A percentile compares a stretch with the other conserved stretches of the same genome.
Conservation (phyloP, 2,888 invertebrate genomes). For the Lumbricus terrestris region DNA sequence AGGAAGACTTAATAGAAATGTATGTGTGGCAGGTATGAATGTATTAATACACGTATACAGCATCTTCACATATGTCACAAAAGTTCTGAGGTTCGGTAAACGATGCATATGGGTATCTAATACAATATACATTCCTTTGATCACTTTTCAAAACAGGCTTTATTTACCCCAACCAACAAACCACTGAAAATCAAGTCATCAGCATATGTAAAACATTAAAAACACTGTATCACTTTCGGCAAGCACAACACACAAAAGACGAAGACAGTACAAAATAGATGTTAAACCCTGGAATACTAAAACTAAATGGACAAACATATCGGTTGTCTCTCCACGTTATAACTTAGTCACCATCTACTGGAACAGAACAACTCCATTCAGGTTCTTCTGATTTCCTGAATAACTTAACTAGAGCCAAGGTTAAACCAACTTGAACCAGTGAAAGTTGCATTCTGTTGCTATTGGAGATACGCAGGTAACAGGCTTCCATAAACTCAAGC, state of each 20-base stretch:
- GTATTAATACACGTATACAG: too few species aligned
- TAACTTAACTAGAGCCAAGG: not conserved
- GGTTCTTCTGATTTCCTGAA: not conserved
- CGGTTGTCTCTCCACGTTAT: too few species aligned
- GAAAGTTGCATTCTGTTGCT: not conserved
- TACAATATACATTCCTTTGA: not conserved
- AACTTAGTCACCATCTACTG: too few species aligned
- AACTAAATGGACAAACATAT: not conserved
- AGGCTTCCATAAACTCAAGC: too few species aligned
- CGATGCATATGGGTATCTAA: not conserved
- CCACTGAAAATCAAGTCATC: not conserved
- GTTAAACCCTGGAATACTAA: not conserved
- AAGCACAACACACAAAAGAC: not conserved
- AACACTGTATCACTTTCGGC: not conserved
- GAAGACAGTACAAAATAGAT: not conserved
- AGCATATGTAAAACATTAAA: not conserved
- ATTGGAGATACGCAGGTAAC: too few species aligned
- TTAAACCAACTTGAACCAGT: not conserved
- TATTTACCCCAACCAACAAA: not conserved
- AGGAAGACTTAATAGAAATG: not conserved
- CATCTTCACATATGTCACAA: too few species aligned
- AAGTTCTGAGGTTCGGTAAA: not conserved
- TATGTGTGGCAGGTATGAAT: not conserved
- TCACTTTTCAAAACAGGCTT: not conserved
- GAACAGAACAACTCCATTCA: not conserved